Conservation (phyloP, 2,888 invertebrate genomes). For the Eupithecia insigniata region DNA sequence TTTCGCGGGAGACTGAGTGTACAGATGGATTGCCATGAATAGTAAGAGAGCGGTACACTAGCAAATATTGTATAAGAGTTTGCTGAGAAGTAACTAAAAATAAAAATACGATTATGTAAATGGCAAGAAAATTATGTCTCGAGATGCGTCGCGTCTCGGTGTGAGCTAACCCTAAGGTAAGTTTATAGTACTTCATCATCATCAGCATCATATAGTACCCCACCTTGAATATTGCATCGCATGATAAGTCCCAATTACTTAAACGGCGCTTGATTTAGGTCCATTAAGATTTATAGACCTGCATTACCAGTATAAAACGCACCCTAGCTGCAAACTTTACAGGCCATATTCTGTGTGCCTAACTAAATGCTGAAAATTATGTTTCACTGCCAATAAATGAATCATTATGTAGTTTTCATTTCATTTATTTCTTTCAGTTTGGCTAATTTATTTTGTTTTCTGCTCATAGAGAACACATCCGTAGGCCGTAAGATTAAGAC, state of each 20-base stretch:
- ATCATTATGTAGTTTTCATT: not conserved
- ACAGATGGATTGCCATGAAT: too few relatives aligned
- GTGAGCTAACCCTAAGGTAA: too few relatives aligned
- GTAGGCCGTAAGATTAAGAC: not conserved
- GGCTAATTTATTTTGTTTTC: not conserved
- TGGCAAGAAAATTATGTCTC: too few relatives aligned
- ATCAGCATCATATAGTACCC: not conserved
- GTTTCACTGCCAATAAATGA: not conserved
- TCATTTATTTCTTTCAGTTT: too few relatives aligned
- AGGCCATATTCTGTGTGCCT: not conserved
- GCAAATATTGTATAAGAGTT: too few relatives aligned
- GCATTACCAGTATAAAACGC: conserved; percentile 10
- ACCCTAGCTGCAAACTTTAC: not conserved
- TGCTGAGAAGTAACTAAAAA: too few relatives aligned
- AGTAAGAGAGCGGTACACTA: too few relatives aligned
- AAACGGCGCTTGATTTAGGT: conserved; percentile 14
- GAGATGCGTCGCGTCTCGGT: too few relatives aligned
- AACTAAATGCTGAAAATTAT: conserved; percentile 6
- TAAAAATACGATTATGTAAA: too few relatives aligned
- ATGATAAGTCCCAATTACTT: conserved; percentile 15
- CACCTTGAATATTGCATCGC: conserved; percentile 6
- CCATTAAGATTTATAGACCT: conserved; percentile 6
- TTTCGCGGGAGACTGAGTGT: too few relatives aligned
- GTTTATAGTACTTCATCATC: too few relatives aligned
- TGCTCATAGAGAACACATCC: not conserved